Evolutionary conservation across 2,113 vertebrate genomes (phyloP), one percentile per base, ranked within the genome.

Genomic region (Vidua chalybeata): DNA sequence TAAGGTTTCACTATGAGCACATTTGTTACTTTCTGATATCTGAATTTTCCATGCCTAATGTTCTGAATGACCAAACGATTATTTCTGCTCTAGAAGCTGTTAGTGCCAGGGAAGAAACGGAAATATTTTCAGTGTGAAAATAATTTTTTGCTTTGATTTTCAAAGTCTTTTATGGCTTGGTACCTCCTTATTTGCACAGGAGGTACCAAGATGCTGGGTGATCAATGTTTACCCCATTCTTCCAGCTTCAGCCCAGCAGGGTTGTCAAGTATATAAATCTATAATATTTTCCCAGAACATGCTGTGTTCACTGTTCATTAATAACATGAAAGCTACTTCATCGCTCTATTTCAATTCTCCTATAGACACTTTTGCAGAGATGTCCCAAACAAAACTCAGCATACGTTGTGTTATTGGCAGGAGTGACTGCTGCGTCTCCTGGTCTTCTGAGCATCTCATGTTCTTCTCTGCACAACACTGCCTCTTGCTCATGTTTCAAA

Each of bases 371-470:
- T 75, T 72, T 59, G 14, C 43, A 80, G 31, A 49, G 31, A 72
- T 49, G 26, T 2, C 4, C 4, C 33, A 21, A 54, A 27, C 1
- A 54, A 85, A 64, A 26, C 7, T 35, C 31, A 54, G 8, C 13
- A 16, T 37, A 17, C 2, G 2, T 15, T 62, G 6, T 30, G n/a
- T 4, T 48, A 20, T 30, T 56, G 35, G 11, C 1, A 0, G 21
- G 24, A 24, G 15, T 18, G 26, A 59, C 18, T 0, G 1, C 54
- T 83, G 37, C 17, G 52, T 69, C 24, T 48, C 2, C 7, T 39
- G 15, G 24, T 51, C 55, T 26, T 81, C 41, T 52, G 41, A 72
- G 21, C 11, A 51, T 23, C 33, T 51, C 14, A 8, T 15, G 9
- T 9, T 83, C 52, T 68, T 30, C 13, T 46, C 43, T 46, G 28